Conservation (phyloP, 53 echinoderm and acorn worm species). For the Echinometra lucunter region DNA sequence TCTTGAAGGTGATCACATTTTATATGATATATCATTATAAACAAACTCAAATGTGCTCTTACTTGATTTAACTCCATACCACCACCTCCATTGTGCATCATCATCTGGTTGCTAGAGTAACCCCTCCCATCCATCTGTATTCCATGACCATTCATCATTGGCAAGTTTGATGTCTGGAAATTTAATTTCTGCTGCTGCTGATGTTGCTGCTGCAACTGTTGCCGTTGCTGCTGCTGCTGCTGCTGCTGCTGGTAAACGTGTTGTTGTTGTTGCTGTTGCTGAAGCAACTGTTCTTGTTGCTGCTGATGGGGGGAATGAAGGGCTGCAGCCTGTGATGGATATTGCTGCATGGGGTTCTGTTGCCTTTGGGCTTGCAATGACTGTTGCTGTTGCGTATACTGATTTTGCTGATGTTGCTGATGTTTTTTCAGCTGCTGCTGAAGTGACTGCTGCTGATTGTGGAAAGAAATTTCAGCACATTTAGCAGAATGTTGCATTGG, state of each 20-base stretch:
- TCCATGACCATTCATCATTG: background rate
- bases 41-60: background rate
- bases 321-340: background rate
- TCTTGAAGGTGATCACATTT: background rate
- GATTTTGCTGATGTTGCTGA: slow-evolving; percentile 56
- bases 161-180: slow-evolving; percentile 17
- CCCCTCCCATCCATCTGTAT: background rate
- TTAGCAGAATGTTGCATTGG: background rate
- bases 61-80: slow-evolving; percentile 31
- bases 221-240: slow-evolving; percentile 61
- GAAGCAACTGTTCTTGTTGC: slow-evolving; percentile 5
- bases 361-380: slow-evolving; percentile 21
- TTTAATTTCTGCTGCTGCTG: slow-evolving; percentile 8
- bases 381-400: background rate
- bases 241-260: slow-evolving; percentile 58
- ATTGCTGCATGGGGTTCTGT: background rate
- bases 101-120: slow-evolving; percentile 11
- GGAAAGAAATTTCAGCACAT: background rate
- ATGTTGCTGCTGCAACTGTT: slow-evolving; percentile 65
- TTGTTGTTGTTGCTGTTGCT: background rate
- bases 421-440: slow-evolving; percentile 31
- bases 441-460: slow-evolving; percentile 26
- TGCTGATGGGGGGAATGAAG: background rate
- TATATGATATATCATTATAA: background rate
- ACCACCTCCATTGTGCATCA: slow-evolving; percentile 26